Evolutionary conservation across 2,797 vertebrate genomes (phyloP).

Genomic region (Cirrhinus molitorella): DNA sequence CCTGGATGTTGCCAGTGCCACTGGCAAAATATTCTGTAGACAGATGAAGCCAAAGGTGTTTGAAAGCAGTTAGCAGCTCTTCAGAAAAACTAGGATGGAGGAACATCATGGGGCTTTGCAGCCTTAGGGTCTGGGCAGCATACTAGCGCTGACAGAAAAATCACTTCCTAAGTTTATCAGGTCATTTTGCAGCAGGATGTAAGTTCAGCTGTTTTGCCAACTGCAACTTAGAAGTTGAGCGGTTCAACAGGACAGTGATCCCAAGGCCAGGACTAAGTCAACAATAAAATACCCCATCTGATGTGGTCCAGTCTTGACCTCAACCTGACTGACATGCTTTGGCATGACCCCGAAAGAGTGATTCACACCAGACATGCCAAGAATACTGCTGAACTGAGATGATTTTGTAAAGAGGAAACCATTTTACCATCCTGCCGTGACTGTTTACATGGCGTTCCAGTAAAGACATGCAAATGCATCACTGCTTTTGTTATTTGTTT

Average conservation of each 20-base stretch:
- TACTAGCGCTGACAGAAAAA: conserved; percentile 27
- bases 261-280: neutral
- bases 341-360: neutral
- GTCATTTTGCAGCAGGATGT: conserved; percentile 30
- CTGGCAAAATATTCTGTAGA: neutral
- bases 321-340: neutral
- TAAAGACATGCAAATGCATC: neutral
- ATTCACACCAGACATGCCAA: neutral
- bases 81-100: neutral
- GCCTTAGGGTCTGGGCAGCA: conserved; percentile 1
- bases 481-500: neutral
- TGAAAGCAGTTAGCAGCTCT: neutral
- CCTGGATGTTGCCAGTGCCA: neutral
- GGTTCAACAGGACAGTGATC: neutral
- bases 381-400: conserved; percentile 11
- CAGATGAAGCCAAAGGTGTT: conserved; percentile 6
- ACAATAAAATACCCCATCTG: conserved; percentile 17
- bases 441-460: neutral
- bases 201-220: neutral
- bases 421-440: neutral
- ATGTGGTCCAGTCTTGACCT: conserved; percentile 13
- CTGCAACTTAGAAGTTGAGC: neutral
- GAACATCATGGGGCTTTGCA: conserved; percentile 18
- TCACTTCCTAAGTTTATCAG: conserved; percentile 19
- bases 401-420: neutral